Evolutionary conservation across 2,888 invertebrate genomes (phyloP), one percentile per base, ranked within the genome.

Genomic region (Cataglyphis rosenhaueri): DNA sequence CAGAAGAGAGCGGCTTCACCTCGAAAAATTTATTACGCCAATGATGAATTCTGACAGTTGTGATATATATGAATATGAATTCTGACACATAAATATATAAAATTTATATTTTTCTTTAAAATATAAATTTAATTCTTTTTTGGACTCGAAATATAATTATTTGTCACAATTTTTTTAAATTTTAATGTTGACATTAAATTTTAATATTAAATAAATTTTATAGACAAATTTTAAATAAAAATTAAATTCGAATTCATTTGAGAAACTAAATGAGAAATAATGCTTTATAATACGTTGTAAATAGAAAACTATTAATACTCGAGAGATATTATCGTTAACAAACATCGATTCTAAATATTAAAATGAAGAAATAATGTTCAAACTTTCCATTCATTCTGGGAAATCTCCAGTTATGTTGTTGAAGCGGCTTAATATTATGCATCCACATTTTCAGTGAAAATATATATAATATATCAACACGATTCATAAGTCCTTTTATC

Each of bases 401-500:
- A 52, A 52, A 61, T 61, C 18, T 4, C 10, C 29, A 41, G 12
- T 25, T 57, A 57, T 12, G 35, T 59, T 71, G 15, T 74, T 32
- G 48, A 75, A 75, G 35, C 38, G n/a, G 29, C 15, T 55, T 57
- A 29, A 61, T 10, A 38, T 41, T 6, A 3, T 15, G 38, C 38
- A 21, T 1, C 32, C 18, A 32, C 41, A 41, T 15, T 25, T 25
- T 41, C 3, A 66, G 18, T 65, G 8, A 65, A 65, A 52, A 55
- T 65, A 29, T 65, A 29, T 52, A 44, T 44, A 52, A 41, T 52
- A 44, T 44, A 52, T 75, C 18, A 38, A 8, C 8, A 48, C 18
- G 18, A 25, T 25, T 66, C 41, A 29, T 66, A 57, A 76, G 41
- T 55, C 41, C 66, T 38, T 29, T 81, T 81, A 74, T 73, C 52